phyloP scores from a whole-genome alignment of 2,797 vertebrate species.

The Amazona finschi region DNA sequence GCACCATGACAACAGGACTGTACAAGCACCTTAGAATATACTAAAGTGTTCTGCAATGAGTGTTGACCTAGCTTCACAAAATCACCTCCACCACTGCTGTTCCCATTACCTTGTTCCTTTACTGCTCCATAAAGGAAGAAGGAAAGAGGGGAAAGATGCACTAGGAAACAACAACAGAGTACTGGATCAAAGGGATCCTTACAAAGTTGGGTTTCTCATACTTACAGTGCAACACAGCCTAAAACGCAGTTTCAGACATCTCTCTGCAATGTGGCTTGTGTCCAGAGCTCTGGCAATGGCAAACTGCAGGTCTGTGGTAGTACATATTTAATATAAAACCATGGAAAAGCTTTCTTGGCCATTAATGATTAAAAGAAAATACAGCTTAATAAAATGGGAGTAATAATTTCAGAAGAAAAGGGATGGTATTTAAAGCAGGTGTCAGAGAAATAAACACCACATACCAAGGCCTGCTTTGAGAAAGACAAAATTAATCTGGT shows the following conservation, averaged over 20 bases:
- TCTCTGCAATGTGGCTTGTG: rapidly evolving
- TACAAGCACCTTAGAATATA: neutral
- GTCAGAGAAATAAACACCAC: neutral
- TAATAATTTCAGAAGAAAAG: neutral
- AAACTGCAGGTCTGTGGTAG: neutral
- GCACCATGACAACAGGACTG: neutral
- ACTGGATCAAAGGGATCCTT: neutral
- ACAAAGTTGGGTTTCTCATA: neutral
- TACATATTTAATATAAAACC: neutral
- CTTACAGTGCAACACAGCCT: neutral
- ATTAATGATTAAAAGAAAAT: neutral
- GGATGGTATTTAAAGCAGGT: neutral
- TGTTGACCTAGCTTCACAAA: neutral
- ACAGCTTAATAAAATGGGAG: neutral
- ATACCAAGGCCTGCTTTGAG: neutral
- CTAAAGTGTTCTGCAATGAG: neutral
- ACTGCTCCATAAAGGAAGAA: neutral
- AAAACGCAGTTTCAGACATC: neutral
- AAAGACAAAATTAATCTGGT: neutral
- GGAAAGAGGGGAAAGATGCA: neutral
- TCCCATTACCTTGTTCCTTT: neutral
- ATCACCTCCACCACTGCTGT: neutral
- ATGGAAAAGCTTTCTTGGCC: neutral
- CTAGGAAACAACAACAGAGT: neutral
- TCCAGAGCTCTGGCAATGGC: neutral